These are phyloP conservation scores for Colinus virginianus DNA, from an alignment of 2,113 vertebrate species.

Conservation along the genomic window DNA sequence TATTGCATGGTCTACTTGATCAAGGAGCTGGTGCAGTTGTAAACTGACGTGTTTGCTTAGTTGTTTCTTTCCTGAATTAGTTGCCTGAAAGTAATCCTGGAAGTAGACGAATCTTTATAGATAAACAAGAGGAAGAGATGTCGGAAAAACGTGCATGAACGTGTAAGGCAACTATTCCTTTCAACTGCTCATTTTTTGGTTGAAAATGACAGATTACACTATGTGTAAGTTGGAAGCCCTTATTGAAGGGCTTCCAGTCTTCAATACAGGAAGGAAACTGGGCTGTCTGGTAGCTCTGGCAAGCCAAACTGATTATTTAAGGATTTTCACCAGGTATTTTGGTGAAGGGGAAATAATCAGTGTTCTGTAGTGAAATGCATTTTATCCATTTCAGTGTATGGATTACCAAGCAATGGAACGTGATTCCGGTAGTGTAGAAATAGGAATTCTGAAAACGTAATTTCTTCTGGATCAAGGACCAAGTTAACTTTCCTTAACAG, in stretches of 20 bases:
- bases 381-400: neutral
- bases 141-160: neutral
- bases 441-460: neutral
- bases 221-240: neutral
- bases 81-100: neutral
- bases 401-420: neutral
- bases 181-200: rapidly evolving
- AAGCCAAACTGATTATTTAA: neutral
- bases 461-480: neutral
- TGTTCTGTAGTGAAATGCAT: neutral
- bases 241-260: neutral
- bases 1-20: neutral
- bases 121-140: neutral
- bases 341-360: neutral
- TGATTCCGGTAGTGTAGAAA: neutral
- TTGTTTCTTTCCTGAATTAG: neutral
- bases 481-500: neutral
- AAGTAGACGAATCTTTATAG: neutral
- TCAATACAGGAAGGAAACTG: neutral
- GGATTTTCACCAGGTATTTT: neutral
- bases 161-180: neutral
- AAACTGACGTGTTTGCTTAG: neutral
- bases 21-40: neutral
- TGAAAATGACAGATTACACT: neutral
- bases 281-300: neutral